Base-by-base conservation (phyloP, 1,140 invertebrate genomes). In the Drosophila sp. region DNA sequence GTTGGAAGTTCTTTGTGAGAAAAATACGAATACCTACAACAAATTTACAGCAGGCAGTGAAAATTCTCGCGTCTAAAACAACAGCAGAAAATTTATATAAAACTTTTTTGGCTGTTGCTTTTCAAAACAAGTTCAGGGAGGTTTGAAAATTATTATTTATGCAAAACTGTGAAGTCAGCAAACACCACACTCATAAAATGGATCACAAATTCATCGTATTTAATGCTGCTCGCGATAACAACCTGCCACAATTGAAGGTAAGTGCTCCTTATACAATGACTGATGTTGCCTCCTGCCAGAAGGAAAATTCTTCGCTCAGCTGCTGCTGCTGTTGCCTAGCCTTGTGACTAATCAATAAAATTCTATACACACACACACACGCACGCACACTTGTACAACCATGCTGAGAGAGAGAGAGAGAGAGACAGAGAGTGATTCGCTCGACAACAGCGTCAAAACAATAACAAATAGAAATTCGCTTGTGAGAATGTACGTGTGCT, bases 261-360 rank as follows among this genome's bases (percentile, higher is more conserved):
- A 90, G 90, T 75, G 25, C 16, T 5, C 16, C 34, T 4, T 13
- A 27, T 9, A 34, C 34, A 29, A 4, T 18, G 18, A 16, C 57
- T 27, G 51, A 48, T 59, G 46, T 21, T 8, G 43, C 50, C n/a
- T n/a, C n/a, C n/a, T n/a, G n/a, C n/a, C n/a, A n/a, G n/a, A n/a
- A 41, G 48, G 16, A 13, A 53, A 16, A 43, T 32, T 13, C 54
- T 36, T 50, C 62, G 45, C 21, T 29, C 66, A 32, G 65, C 54
- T 43, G 58, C 38, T 53, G 58, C 59, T 59, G 16, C 32, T 76
- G 61, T 50, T 72, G 56, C 51, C 59, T 41, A 87, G 79, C 83
- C 84, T 89, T 89, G 83, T 89, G 83, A 89, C 83, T 89, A 89
- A 89, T 89, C 83, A 83, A 89, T 89, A 89, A 89, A 83, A 69